Conservation (phyloP, 1,140 invertebrate species). For the Penaeus chinensis region DNA sequence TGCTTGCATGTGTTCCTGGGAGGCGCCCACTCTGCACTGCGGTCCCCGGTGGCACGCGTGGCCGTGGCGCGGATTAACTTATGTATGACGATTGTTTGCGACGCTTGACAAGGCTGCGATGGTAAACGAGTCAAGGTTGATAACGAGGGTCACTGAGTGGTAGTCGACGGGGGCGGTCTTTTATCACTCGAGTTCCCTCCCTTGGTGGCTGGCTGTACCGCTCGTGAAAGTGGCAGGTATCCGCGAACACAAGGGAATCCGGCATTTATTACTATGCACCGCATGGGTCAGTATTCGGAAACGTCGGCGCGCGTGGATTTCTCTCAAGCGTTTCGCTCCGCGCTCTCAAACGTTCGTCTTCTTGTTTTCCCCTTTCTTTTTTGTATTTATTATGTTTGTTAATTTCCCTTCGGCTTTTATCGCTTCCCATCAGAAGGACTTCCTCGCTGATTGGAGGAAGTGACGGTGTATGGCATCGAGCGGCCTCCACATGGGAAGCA, state of each 20-base stretch:
- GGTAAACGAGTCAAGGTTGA: constrained; percentile 19
- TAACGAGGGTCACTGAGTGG: neutral
- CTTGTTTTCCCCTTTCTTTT: no score
- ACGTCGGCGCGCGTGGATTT: no score
- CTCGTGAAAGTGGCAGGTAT: constrained; percentile 23
- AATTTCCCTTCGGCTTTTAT: no score
- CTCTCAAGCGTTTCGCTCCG: no score
- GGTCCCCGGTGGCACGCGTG: no score
- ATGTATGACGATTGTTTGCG: no score
- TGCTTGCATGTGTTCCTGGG: no score
- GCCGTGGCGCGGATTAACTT: no score
- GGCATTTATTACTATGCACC: constrained; percentile 2
- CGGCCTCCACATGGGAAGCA: constrained; percentile 18
- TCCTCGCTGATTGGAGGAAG: neutral
- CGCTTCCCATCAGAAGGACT: no score
- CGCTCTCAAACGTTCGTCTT: no score
- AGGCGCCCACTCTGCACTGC: no score
- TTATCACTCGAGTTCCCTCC: constrained; percentile 5
- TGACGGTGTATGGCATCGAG: constrained; percentile 1
- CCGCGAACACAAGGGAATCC: neutral
- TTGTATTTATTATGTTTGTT: no score
- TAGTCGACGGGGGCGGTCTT: neutral
- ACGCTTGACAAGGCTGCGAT: neutral
- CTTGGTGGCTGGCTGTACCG: neutral
- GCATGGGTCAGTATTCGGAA: constrained; percentile 13